These are phyloP conservation scores for Halesus radiatus DNA, from an alignment of 1,140 invertebrate species.

Conservation along the genomic window DNA sequence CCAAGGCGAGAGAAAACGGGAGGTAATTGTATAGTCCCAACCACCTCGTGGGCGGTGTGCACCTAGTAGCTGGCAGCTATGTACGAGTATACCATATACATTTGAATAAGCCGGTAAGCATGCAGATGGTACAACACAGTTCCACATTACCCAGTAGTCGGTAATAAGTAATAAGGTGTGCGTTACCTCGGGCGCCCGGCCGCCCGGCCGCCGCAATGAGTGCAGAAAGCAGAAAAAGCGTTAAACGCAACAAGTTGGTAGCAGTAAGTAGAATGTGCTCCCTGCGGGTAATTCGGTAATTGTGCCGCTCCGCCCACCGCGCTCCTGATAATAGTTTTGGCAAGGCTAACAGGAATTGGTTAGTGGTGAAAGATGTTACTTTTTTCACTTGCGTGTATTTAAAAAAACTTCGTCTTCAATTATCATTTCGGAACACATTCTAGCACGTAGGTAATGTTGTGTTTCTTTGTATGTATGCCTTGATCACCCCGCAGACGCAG, in stretches of 20 bases:
- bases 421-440: too few relatives aligned
- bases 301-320: background rate
- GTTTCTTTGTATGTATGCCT: too few relatives aligned
- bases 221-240: background rate
- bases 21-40: too few relatives aligned
- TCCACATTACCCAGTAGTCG: too few relatives aligned
- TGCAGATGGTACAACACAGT: too few relatives aligned
- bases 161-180: background rate
- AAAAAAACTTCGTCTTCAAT: background rate
- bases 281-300: conserved; percentile 12
- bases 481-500: too few relatives aligned
- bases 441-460: too few relatives aligned
- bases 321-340: background rate
- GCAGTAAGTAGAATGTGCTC: background rate
- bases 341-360: background rate
- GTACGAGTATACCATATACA: too few relatives aligned
- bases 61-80: too few relatives aligned
- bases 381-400: background rate
- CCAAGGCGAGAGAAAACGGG: too few relatives aligned
- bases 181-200: background rate
- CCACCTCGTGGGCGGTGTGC: too few relatives aligned
- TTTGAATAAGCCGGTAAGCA: too few relatives aligned
- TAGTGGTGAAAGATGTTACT: background rate
- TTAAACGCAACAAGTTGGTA: background rate
- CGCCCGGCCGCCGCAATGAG: background rate